Evolutionary conservation across 2,888 invertebrate species (phyloP), one percentile per base, ranked within the genome.

Genomic region (Volucella zonaria): DNA sequence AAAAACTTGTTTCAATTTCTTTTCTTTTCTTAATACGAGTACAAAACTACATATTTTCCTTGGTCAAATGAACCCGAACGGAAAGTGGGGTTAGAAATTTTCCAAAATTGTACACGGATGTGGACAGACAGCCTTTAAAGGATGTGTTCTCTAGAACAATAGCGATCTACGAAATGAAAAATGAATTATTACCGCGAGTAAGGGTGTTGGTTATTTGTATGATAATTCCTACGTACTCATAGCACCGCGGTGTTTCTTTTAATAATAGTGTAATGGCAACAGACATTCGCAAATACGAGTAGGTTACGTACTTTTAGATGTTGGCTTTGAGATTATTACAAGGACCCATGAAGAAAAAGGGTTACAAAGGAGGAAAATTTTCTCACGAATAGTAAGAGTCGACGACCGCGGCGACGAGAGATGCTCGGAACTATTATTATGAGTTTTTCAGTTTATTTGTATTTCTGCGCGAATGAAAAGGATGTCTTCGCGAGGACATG

Each of bases 121-220:
- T 75, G 66, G 51, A 51, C 47, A 61, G 40, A 59, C 18, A 70
- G 42, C n/a, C 31, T 42, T 42, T 64, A 66, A 42, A 15, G 43
- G 62, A 81, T 81, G 81, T 59, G 66, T 82, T 73, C 43, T 38
- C 62, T 61, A 51, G 64, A 79, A 75, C 82, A 83, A 83, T 77
- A 49, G 62, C 1, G 2, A 9, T 10, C 9, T 14, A 43, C 8
- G 31, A 47, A 51, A 51, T 77, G 67, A 51, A 75, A 23, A 59
- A 61, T 58, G 68, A 76, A 80, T 49, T 71, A 71, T 67, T 66
- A 71, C 66, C 83, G 83, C 80, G 80, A 83, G 66, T 76, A 52
- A 12, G 6, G 31, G 31, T 31, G 31, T 31, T 31, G 31, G 31
- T 31, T 31, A 31, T 31, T 31, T 31, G 3, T 23, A 18, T 18